Base-by-base conservation (phyloP, 2,797 vertebrate genomes). In the Myotis pilosus region DNA sequence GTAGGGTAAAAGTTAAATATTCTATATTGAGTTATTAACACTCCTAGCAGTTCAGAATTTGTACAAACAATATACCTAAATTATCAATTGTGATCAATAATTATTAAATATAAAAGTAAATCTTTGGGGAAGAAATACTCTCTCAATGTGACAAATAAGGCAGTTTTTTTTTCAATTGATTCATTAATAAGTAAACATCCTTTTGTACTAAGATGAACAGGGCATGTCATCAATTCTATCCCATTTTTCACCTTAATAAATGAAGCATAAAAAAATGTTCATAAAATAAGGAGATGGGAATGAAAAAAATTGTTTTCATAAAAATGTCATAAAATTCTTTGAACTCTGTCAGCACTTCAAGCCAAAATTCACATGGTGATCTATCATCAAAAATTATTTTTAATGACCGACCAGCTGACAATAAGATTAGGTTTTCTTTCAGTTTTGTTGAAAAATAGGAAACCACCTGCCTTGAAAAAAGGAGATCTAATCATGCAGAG, bases 361-460 rank as follows among this genome's bases (percentile, higher is more conserved):
- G 74, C 33, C 85, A 95, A 96, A 95, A 94, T 88, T 96, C 87
- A 86, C 94, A 33, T 93, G 49, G 62, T 92, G 74, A 92, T 96
- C 94, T 79, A 87, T 95, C 94, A 85, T 82, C 93, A 96, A 91
- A 96, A 72, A 79, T 89, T 47, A 96, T 92, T 95, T 88, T 96
- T 95, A 93, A 87, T 94, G 93, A 92, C 92, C 66, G 66, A 82
- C 38, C 47, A 93, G 72, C 72, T 97, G 93, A 95, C 87, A 97
- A 81, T 38, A 90, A 95, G 92, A 96, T 97, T 95, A 94, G 22
- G 2, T 85, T 89, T 94, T 89, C 36, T 78, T 88, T 94, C 47
- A 74, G 60, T 78, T 95, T 92, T 96, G 55, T 87, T 97, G 87
- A 97, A 94, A 95, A 91, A 75, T 78, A 89, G 49, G 47, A 92